phyloP scores from a whole-genome alignment of 2,797 vertebrate species.

The Enteromius treurensis region DNA sequence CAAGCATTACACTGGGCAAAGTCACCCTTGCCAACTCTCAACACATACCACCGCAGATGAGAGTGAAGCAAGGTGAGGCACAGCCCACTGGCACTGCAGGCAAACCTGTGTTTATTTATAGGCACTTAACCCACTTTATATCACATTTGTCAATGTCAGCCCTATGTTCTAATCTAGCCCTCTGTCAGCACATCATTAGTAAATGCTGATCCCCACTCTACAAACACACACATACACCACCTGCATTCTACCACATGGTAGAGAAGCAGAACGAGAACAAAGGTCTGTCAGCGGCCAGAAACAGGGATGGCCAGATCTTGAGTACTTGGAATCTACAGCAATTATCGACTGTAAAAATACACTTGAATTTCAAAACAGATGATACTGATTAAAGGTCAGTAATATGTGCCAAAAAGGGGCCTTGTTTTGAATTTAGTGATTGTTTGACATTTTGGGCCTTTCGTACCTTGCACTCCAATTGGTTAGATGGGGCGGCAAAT shows the following conservation, averaged over 20 bases:
- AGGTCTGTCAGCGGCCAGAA: slow-evolving; percentile 50
- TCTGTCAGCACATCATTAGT: slow-evolving; percentile 79
- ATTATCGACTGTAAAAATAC: background rate
- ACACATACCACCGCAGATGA: slow-evolving; percentile 21
- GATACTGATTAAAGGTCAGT: background rate
- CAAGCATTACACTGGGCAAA: slow-evolving; percentile 3
- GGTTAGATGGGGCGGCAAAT: background rate
- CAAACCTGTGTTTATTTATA: slow-evolving; percentile 72
- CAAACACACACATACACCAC: slow-evolving; percentile 41
- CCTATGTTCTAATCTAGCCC: slow-evolving; percentile 68
- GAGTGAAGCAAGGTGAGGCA: slow-evolving; percentile 40
- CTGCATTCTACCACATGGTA: slow-evolving; percentile 43
- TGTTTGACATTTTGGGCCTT: background rate
- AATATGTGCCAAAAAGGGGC: background rate
- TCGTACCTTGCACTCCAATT: background rate
- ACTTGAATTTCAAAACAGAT: background rate
- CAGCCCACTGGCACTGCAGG: slow-evolving; percentile 49
- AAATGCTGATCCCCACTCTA: slow-evolving; percentile 58
- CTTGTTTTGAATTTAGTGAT: background rate
- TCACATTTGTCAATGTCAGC: slow-evolving; percentile 76
- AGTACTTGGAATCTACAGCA: slow-evolving; percentile 2
- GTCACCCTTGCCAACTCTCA: slow-evolving; percentile 6
- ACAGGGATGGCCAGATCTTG: slow-evolving; percentile 45
- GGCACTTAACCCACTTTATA: slow-evolving; percentile 73
- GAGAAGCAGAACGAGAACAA: slow-evolving; percentile 42